Evolutionary conservation across 2,113 vertebrate species (phyloP).

Genomic region (Xiphophorus couchianus): DNA sequence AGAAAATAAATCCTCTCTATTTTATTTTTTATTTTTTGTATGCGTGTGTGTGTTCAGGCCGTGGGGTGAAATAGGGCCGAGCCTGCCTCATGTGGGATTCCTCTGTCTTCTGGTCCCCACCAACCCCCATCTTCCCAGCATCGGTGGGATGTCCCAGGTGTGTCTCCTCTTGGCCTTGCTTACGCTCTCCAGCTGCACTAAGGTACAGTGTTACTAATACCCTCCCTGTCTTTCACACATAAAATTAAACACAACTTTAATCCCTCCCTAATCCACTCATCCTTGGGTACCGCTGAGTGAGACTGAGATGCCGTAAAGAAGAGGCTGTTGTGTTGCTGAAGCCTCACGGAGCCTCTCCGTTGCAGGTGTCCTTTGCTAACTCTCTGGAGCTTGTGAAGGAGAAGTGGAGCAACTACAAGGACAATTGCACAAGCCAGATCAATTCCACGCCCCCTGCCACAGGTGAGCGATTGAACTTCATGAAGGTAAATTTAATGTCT

Average conservation of each 20-base stretch:
- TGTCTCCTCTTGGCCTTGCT: constrained; percentile 73
- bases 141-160: constrained; percentile 80
- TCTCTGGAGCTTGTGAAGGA: constrained; percentile 76
- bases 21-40: neutral
- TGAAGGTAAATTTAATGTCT: neutral
- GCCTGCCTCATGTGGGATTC: constrained; percentile 69
- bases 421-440: constrained; percentile 73
- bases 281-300: neutral
- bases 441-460: constrained; percentile 53
- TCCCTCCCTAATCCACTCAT: neutral
- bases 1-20: neutral
- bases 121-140: constrained; percentile 56
- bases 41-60: constrained; percentile 35
- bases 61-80: constrained; percentile 34
- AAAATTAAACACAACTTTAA: neutral
- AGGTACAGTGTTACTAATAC: constrained; percentile 68
- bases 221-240: neutral
- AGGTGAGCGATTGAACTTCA: constrained; percentile 52
- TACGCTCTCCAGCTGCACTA: constrained; percentile 77
- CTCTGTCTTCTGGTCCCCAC: constrained; percentile 57
- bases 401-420: constrained; percentile 78
- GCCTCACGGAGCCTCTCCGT: neutral
- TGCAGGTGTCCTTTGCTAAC: constrained; percentile 71
- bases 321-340: neutral
- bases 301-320: neutral